Percentiles rank a stretch among this genome's conserved stretches.
Evolutionary conservation across 2,888 invertebrate species (phyloP).

Genomic region (Zaprionus bogoriensis): DNA sequence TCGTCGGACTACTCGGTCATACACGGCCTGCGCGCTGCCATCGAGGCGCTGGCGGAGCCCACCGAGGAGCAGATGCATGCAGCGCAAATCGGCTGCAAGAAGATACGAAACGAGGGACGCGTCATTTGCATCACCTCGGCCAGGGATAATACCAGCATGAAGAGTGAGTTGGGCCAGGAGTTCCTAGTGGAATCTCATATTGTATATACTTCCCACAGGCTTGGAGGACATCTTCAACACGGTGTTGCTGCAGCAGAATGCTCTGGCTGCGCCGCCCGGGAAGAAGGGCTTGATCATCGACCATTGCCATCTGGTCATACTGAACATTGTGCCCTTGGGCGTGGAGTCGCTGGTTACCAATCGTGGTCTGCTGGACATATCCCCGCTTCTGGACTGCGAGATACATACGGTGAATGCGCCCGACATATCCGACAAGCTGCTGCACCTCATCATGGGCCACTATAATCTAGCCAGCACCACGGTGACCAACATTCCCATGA

Average conservation of each 20-base stretch:
- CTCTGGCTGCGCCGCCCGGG: conserved; percentile 85
- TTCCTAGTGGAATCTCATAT: no score
- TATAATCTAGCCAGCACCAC: conserved; percentile 97
- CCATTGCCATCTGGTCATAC: conserved; percentile 94
- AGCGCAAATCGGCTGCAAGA: conserved; percentile 75
- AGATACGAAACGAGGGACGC: conserved; percentile 85
- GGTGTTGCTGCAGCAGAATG: conserved; percentile 92
- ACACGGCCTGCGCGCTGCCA: conserved; percentile 92
- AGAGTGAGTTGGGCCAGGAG: conserved; percentile 83
- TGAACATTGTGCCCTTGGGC: conserved; percentile 93
- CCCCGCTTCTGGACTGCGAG: conserved; percentile 89
- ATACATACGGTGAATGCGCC: conserved; percentile 91
- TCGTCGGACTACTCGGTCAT: conserved; percentile 88
- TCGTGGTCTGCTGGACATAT: conserved; percentile 88
- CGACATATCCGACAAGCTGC: conserved; percentile 88
- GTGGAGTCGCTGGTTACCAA: conserved; percentile 90
- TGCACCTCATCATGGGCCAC: conserved; percentile 91
- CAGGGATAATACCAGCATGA: conserved; percentile 93
- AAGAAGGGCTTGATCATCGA: conserved; percentile 88
- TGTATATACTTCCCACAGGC: no score
- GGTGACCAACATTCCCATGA: conserved; percentile 99
- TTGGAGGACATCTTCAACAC: conserved; percentile 94
- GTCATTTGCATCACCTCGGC: conserved; percentile 96
- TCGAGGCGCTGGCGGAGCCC: conserved; percentile 92
- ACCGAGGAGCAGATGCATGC: conserved; percentile 88